Conservation (phyloP, 2,888 invertebrate genomes). For the Linyphia triangularis region DNA sequence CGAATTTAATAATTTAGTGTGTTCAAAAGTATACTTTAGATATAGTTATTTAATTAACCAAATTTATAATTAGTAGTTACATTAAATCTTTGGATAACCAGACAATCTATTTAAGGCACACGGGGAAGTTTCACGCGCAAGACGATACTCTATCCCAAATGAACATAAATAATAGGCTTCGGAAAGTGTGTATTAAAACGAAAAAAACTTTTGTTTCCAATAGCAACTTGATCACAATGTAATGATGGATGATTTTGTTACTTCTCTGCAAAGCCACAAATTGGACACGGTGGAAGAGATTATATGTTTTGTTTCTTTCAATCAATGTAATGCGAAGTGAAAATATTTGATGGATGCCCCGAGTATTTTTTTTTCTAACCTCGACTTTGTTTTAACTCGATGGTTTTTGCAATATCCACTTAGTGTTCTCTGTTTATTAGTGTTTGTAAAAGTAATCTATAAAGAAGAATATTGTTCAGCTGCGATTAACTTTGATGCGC, state of each 20-base stretch:
- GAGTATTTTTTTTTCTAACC: background rate
- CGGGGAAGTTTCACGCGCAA: no score
- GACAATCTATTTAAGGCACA: no score
- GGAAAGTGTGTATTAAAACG: background rate
- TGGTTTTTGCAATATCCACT: slow-evolving; percentile 11
- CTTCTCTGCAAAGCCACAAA: background rate
- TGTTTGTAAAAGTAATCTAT: slow-evolving; percentile 12
- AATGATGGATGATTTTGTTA: slow-evolving; percentile 35
- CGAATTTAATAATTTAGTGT: no score
- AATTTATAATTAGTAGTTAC: no score
- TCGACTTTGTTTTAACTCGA: background rate
- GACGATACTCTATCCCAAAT: no score
- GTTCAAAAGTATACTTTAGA: no score
- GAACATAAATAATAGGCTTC: background rate
- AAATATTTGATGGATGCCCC: slow-evolving; percentile 22
- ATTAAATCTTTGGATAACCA: no score
- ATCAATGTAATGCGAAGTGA: slow-evolving; percentile 16
- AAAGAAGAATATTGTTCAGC: slow-evolving; percentile 4
- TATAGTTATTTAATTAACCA: no score
- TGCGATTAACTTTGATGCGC: background rate
- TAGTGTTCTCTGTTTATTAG: background rate
- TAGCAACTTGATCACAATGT: slow-evolving; percentile 4
- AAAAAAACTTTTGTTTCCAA: background rate
- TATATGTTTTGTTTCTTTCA: slow-evolving; percentile 37
- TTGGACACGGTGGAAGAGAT: background rate